These are phyloP conservation scores for Apamea anceps DNA, from an alignment of 2,888 invertebrate genomes.

Conservation along the genomic window DNA sequence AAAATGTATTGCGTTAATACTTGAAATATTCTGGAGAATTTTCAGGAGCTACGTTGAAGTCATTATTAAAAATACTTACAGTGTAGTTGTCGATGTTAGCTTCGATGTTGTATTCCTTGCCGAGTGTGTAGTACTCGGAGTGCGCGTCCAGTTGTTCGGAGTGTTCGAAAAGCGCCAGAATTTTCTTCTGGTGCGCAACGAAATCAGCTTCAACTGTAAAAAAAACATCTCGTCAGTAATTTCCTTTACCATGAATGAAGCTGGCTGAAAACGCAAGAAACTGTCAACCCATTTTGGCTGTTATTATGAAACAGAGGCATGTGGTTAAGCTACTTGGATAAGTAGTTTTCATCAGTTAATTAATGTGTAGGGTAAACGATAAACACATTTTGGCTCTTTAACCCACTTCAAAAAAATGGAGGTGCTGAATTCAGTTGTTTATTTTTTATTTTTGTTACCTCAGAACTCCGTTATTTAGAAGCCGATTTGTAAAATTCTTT, in stretches of 20 bases:
- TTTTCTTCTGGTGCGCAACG: conserved; percentile 80
- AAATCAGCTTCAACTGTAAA: conserved; percentile 72
- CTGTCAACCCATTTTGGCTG: neutral
- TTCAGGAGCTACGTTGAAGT: neutral
- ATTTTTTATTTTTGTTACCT: too few species aligned
- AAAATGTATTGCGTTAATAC: conserved; percentile 28
- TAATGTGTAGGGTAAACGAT: too few species aligned
- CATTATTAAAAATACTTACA: conserved; percentile 70
- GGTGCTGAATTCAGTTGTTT: too few species aligned
- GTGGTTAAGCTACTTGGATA: neutral
- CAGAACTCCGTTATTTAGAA: too few species aligned
- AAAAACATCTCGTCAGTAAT: neutral
- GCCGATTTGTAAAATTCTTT: too few species aligned
- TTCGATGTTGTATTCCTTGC: conserved; percentile 79
- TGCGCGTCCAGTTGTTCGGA: conserved; percentile 79
- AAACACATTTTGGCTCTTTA: neutral
- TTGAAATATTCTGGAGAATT: neutral
- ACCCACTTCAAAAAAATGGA: too few species aligned
- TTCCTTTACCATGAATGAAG: neutral
- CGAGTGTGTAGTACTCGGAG: conserved; percentile 81
- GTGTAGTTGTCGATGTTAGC: conserved; percentile 82
- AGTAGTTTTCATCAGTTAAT: neutral
- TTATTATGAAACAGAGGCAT: neutral
- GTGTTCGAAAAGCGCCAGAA: conserved; percentile 85
- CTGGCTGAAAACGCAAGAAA: neutral